phyloP scores from a whole-genome alignment of 2,797 vertebrate genomes.

The Neosilurus hyrtlii region DNA sequence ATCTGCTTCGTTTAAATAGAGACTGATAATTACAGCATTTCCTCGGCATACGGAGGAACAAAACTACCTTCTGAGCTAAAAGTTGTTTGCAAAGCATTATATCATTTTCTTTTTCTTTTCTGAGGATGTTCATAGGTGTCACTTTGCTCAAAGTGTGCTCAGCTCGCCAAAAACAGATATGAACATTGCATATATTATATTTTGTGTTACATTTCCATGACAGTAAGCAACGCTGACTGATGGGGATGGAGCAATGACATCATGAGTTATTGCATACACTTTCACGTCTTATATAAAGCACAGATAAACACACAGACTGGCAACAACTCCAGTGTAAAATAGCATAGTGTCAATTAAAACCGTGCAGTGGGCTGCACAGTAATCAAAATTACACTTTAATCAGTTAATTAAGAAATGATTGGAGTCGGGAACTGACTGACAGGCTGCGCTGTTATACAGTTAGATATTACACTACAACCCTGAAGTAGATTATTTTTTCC shows the following conservation, averaged over 20 bases:
- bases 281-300: not conserved
- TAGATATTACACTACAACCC: not conserved
- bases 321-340: not conserved
- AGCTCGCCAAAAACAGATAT: not conserved
- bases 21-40: constrained; percentile 20
- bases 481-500: not conserved
- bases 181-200: constrained; percentile 5
- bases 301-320: too few species aligned
- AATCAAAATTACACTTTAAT: not conserved
- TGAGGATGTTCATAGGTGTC: not conserved
- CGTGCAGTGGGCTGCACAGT: not conserved
- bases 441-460: not conserved
- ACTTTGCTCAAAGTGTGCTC: not conserved
- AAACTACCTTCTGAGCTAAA: not conserved
- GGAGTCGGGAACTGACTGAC: not conserved
- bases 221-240: not conserved
- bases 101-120: not conserved
- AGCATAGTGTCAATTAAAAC: not conserved
- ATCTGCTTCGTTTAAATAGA: constrained; percentile 40
- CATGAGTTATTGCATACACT: not conserved
- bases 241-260: not conserved
- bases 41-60: not conserved
- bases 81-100: not conserved
- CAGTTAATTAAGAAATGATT: not conserved
- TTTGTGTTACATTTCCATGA: not conserved